A percentile compares a stretch with the other conserved stretches of the same genome.
These are phyloP conservation scores for Raja brachyura DNA, from an alignment of 2,113 vertebrate species.

Conservation along the genomic window DNA sequence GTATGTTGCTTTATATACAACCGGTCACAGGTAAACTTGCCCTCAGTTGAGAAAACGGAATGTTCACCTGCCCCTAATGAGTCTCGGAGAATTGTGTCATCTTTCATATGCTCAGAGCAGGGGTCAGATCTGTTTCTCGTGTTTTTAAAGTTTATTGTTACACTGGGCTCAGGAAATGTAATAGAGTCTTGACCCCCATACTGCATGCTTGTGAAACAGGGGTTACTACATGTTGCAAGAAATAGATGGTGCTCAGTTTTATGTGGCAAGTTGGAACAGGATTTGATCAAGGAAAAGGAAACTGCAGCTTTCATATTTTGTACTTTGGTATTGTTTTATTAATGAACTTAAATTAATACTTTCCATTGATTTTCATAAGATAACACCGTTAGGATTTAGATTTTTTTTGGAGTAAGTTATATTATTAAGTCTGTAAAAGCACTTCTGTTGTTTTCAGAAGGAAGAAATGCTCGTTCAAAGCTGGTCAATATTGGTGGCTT, in stretches of 20 bases:
- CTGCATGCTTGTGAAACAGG: conserved; percentile 32
- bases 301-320: conserved; percentile 19
- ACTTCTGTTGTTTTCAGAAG: background rate
- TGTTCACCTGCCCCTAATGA: conserved; percentile 17
- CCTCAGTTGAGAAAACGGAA: background rate
- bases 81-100: conserved; percentile 20
- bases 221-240: background rate
- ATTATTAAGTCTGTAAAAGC: background rate
- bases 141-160: conserved; percentile 37
- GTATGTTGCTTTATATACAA: conserved; percentile 28
- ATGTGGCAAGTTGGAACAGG: conserved; percentile 15
- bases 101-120: background rate
- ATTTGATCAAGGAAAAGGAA: conserved; percentile 6
- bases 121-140: conserved; percentile 36
- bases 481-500: background rate
- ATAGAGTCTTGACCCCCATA: conserved; percentile 37
- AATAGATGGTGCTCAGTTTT: background rate
- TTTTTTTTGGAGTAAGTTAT: background rate
- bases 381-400: background rate
- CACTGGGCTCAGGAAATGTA: conserved; percentile 35
- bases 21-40: background rate
- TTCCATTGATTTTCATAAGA: conserved; percentile 3
- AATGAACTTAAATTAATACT: background rate
- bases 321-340: conserved; percentile 9
- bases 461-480: background rate